Evolutionary conservation across 2,113 vertebrate genomes (phyloP).

Genomic region (Seriola dumerili): DNA sequence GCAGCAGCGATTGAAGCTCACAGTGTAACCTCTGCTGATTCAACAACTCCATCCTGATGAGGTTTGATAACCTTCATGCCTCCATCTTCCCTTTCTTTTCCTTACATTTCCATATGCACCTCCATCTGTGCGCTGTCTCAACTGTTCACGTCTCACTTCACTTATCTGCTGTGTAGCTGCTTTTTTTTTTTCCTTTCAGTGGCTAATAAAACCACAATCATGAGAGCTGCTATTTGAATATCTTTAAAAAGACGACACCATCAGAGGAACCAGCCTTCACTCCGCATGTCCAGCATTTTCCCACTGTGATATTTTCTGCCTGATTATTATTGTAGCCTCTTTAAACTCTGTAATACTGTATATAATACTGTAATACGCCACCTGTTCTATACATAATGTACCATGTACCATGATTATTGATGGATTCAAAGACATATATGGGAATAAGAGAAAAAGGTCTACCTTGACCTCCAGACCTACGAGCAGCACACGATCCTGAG

Average conservation of each 20-base stretch:
- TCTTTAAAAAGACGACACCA: not conserved
- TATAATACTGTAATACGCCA: no score
- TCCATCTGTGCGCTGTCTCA: conserved; percentile 39
- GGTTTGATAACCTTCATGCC: conserved; percentile 20
- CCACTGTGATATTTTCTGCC: conserved; percentile 3
- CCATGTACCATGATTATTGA: no score
- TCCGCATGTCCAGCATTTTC: not conserved
- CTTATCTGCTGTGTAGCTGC: not conserved
- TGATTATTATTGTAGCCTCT: not conserved
- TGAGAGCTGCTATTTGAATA: not conserved
- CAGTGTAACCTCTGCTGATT: conserved; percentile 25
- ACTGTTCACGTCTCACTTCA: conserved; percentile 7
- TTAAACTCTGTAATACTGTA: not conserved
- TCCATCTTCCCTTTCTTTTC: not conserved
- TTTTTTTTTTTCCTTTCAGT: not conserved
- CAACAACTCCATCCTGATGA: conserved; percentile 33
- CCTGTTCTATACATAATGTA: no score
- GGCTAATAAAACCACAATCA: not conserved
- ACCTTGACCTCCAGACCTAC: no score
- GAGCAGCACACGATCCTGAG: no score
- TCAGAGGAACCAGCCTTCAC: not conserved
- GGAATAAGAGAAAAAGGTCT: no score
- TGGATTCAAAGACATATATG: no score
- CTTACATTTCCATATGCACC: conserved; percentile 38
- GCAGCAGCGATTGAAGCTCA: not conserved